Percentiles rank a stretch among this genome's conserved stretches.
Conservation (phyloP, 2,113 vertebrate species). For the Heterotis niloticus region DNA sequence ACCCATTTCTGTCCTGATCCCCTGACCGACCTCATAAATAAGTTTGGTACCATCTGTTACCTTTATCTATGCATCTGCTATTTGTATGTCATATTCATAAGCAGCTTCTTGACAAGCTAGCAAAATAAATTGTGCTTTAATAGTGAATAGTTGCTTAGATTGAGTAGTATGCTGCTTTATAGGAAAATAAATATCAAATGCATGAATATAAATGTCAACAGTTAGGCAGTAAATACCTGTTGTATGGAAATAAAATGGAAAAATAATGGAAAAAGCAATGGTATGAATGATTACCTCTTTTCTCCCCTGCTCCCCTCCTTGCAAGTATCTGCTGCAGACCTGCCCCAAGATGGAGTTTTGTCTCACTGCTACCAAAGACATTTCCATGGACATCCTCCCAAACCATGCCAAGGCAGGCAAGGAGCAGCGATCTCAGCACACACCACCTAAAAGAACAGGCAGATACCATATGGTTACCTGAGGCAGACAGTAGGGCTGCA, state of each 20-base stretch:
- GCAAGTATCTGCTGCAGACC: constrained; percentile 32
- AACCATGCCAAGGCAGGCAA: constrained; percentile 53
- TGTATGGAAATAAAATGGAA: not conserved
- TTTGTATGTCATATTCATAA: too few relatives aligned
- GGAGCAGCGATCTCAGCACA: constrained; percentile 33
- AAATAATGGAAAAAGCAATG: not conserved
- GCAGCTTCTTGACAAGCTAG: too few relatives aligned
- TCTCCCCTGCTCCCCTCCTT: constrained; percentile 37
- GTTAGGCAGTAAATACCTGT: constrained; percentile 5
- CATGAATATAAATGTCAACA: not conserved
- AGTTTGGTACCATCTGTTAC: too few relatives aligned
- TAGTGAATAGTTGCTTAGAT: not conserved
- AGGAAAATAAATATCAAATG: not conserved
- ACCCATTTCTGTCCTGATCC: too few relatives aligned
- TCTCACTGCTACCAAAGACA: constrained; percentile 43
- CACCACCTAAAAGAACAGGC: constrained; percentile 3
- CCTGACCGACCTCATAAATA: too few relatives aligned
- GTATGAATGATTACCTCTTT: not conserved
- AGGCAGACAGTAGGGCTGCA: not conserved
- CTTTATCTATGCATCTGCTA: too few relatives aligned
- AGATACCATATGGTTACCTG: not conserved
- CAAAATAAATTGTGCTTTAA: not conserved
- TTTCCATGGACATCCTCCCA: constrained; percentile 48
- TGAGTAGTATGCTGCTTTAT: not conserved
- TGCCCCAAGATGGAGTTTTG: constrained; percentile 33